Percentiles rank a stretch among this genome's conserved stretches.
These are phyloP conservation scores for Agrilus mali DNA, from an alignment of 2,888 invertebrate genomes.

Conservation along the genomic window DNA sequence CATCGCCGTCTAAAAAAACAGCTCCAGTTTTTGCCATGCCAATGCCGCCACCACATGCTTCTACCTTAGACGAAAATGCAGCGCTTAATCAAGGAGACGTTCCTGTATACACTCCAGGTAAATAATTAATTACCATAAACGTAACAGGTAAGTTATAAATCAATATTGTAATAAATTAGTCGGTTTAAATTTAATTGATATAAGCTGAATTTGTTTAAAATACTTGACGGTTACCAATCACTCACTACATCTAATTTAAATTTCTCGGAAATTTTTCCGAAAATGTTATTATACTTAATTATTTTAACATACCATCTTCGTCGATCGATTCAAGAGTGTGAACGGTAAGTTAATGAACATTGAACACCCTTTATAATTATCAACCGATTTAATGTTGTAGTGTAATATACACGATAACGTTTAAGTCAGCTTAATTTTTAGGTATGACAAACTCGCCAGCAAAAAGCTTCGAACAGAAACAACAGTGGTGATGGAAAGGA, in stretches of 20 bases:
- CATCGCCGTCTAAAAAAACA: constrained; percentile 32
- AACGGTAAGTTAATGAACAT: no score
- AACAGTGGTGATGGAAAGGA: not conserved
- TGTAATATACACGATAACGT: not conserved
- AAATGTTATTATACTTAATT: no score
- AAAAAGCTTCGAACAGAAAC: constrained; percentile 1
- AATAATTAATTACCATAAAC: not conserved
- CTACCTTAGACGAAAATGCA: constrained; percentile 52
- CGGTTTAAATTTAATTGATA: no score
- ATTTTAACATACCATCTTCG: no score
- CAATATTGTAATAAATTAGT: no score
- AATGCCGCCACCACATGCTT: constrained; percentile 29
- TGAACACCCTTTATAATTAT: not conserved
- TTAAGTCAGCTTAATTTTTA: constrained; percentile 7
- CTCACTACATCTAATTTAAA: no score
- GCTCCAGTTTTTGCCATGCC: constrained; percentile 55
- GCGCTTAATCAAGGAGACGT: constrained; percentile 47
- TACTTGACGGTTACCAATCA: no score
- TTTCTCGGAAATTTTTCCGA: no score
- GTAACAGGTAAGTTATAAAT: not conserved
- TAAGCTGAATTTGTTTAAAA: no score
- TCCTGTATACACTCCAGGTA: constrained; percentile 39
- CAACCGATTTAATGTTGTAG: not conserved
- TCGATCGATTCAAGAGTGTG: no score
- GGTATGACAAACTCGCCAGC: constrained; percentile 23